Base-by-base conservation (phyloP, 2,888 invertebrate species). In the Megamerina dolium region DNA sequence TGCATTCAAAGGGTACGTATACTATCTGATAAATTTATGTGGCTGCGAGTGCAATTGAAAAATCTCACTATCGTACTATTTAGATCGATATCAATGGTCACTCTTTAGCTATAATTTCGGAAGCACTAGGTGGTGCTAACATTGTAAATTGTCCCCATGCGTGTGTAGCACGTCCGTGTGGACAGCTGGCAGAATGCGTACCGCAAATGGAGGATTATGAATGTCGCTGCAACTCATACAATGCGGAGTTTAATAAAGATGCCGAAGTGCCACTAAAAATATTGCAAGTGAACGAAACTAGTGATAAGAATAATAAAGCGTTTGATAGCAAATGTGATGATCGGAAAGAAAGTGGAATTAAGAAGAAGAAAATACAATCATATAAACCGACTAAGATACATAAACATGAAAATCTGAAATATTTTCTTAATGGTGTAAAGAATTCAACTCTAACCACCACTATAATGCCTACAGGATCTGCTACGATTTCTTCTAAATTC, bases 91-190 rank as follows among this genome's bases (percentile, higher is more conserved):
- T 93, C 58, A 92, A 92, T 67, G 85, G 87, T 37, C 80, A 81
- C 52, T 80, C 82, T 14, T 64, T 91, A 42, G 80, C 86, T 5
- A 85, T 95, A 45, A 79, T 94, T 47, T 85, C 89, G 0, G 87
- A 92, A 56, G 92, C 93, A 0, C 74, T 92, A 37, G 85, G 87
- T 1, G 92, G 94, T 9, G 84, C 89, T 34, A 94, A 95, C 66
- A 87, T 95, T 1, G 90, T 88, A 63, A 92, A 92, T 69, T 95
- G 95, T 65, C 83, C 85, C 16, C 85, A 87, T 73, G 83, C 87
- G 3, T 90, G 89, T 70, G 80, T 83, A 42, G 66, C 66, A 6
- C 64, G 66, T 12, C 72, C 72, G 10, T 72, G 72, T 43, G 72
- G 72, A n/a, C 67, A 65, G 6, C 53, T 71, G 41, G 64, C 70